These are phyloP conservation scores for Muntiacus reevesi DNA, from an alignment of 2,113 vertebrate genomes.

Conservation along the genomic window DNA sequence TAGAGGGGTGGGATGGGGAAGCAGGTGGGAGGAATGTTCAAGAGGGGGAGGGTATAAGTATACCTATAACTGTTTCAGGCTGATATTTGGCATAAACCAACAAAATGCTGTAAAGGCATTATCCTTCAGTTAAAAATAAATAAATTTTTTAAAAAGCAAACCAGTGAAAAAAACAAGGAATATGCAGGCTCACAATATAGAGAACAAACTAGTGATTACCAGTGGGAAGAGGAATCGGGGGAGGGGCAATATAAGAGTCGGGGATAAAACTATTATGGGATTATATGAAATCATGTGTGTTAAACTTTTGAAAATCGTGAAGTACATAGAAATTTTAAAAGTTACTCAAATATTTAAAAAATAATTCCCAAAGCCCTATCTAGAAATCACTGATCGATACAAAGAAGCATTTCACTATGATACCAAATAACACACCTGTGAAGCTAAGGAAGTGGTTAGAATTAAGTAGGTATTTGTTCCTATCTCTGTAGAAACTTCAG, in stretches of 20 bases:
- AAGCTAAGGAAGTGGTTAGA: constrained; percentile 32
- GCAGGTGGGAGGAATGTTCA: neutral
- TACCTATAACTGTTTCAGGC: neutral
- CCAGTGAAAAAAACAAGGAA: neutral
- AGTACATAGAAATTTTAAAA: neutral
- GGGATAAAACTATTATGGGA: neutral
- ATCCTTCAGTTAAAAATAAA: neutral
- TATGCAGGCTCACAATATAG: neutral
- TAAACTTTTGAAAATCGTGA: neutral
- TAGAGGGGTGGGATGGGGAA: neutral
- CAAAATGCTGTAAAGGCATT: neutral
- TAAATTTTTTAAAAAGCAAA: neutral
- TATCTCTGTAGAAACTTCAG: constrained; percentile 7
- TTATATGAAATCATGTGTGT: neutral
- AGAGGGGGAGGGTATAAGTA: neutral
- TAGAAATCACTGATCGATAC: constrained; percentile 41
- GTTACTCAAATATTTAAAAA: neutral
- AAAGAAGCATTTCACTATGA: constrained; percentile 41
- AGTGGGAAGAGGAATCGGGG: neutral
- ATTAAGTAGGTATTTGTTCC: neutral
- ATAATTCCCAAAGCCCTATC: constrained; percentile 44
- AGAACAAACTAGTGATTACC: neutral
- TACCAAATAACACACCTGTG: constrained; percentile 46
- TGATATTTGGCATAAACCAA: neutral
- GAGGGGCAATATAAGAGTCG: neutral